Percentiles rank a stretch among this genome's conserved stretches.
Evolutionary conservation across 2,888 invertebrate genomes (phyloP).

Genomic region (Orthosia cruda): DNA sequence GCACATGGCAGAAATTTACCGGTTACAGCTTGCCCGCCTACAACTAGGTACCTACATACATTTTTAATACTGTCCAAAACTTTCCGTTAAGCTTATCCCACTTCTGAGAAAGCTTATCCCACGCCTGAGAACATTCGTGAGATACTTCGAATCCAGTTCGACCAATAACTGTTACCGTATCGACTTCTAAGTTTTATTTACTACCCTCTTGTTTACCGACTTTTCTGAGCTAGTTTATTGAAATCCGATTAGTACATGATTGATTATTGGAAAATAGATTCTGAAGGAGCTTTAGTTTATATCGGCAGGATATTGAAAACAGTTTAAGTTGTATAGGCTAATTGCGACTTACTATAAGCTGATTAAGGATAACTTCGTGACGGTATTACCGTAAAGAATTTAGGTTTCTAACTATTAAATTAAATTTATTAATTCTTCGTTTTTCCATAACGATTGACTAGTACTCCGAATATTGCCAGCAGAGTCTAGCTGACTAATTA

Average conservation of each 20-base stretch:
- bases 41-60: no score
- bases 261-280: slow-evolving; percentile 6
- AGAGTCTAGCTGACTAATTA: no score
- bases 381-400: no score
- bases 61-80: background rate
- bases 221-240: slow-evolving; percentile 26
- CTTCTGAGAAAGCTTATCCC: background rate
- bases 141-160: background rate
- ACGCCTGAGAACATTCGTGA: slow-evolving; percentile 1
- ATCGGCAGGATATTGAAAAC: slow-evolving; percentile 16
- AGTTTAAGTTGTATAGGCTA: background rate
- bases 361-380: background rate
- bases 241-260: slow-evolving; percentile 47
- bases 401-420: no score
- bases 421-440: no score
- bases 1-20: background rate
- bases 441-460: no score
- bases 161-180: slow-evolving; percentile 7
- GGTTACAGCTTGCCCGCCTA: background rate
- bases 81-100: background rate
- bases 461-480: no score
- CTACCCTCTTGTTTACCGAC: slow-evolving; percentile 2
- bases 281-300: slow-evolving; percentile 1
- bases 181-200: slow-evolving; percentile 29
- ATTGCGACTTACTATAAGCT: background rate